phyloP scores from a whole-genome alignment of 2,888 invertebrate species.

The Epirrita christyi region DNA sequence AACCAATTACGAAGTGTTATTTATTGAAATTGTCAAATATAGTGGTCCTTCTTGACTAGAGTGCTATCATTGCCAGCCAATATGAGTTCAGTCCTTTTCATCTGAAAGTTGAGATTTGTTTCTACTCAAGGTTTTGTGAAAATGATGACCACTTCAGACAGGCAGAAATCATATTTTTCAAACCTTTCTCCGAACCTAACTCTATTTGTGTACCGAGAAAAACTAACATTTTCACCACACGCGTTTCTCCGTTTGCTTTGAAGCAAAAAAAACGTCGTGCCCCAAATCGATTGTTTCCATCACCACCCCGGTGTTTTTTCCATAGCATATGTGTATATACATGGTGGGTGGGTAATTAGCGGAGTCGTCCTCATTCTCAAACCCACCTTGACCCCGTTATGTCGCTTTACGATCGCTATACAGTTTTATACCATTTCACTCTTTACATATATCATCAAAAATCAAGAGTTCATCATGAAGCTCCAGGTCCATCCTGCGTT shows the following conservation, averaged over 20 bases:
- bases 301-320: constrained; percentile 47
- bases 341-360: constrained; percentile 73
- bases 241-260: constrained; percentile 29
- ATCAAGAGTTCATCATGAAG: too few species aligned
- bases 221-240: constrained; percentile 34
- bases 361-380: constrained; percentile 72
- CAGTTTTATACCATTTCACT: constrained; percentile 68
- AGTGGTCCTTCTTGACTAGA: not conserved
- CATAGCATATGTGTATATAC: constrained; percentile 56
- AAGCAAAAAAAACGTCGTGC: constrained; percentile 33
- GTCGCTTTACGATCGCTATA: constrained; percentile 68
- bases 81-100: not conserved
- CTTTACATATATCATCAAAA: constrained; percentile 56
- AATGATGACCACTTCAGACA: not conserved
- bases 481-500: too few species aligned
- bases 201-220: constrained; percentile 33
- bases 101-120: not conserved
- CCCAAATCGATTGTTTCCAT: constrained; percentile 46
- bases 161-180: not conserved
- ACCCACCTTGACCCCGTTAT: constrained; percentile 78
- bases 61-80: not conserved
- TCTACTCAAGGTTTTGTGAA: not conserved
- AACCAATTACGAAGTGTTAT: constrained; percentile 29
- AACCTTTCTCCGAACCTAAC: not conserved
- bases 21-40: constrained; percentile 23